Base-by-base conservation (phyloP, 2,888 invertebrate species). In the Nineta flava region DNA sequence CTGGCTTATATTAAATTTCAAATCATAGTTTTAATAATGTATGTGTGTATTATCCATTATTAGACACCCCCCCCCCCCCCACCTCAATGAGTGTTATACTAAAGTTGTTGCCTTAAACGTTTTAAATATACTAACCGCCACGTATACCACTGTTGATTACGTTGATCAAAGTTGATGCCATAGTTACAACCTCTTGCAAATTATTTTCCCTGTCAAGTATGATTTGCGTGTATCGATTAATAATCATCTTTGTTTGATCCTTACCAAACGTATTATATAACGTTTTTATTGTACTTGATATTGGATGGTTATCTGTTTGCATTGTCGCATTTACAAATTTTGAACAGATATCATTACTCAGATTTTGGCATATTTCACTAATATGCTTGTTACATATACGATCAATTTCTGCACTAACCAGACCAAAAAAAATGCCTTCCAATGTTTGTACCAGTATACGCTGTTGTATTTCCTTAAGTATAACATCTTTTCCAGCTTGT, bases 361-460 rank as follows among this genome's bases (percentile, higher is more conserved):
- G 43, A 15, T 40, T 44, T 15, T 54, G 50, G 21, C 52, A 49
- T 35, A 54, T 48, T 43, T 26, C 35, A 45, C 51, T 41, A 26
- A 55, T 44, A 26, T 53, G 32, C 5, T 53, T 50, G 26, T 54
- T 48, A 40, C 54, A 26, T 9, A 53, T 12, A 10, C n/a, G 3
- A 49, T 52, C 51, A 47, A 53, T 26, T 19, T 45, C 42, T 44
- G 34, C 52, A 21, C 50, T 49, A 3, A 46, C 47, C n/a, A 51
- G 17, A n/a, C 50, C 51, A 43, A 48, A 42, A 42, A 47, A 43
- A 40, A 55, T 13, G 6, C 47, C 51, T 53, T 49, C 48, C 16
- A 51, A 41, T 21, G 51, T 35, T 50, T 54, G 52, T 10, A 21
- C 16, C 32, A 47, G 35, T 50, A 52, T 40, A 26, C 48, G 49